Evolutionary conservation across 2,113 vertebrate species (phyloP).

Genomic region (Cyanoderma ruficeps): DNA sequence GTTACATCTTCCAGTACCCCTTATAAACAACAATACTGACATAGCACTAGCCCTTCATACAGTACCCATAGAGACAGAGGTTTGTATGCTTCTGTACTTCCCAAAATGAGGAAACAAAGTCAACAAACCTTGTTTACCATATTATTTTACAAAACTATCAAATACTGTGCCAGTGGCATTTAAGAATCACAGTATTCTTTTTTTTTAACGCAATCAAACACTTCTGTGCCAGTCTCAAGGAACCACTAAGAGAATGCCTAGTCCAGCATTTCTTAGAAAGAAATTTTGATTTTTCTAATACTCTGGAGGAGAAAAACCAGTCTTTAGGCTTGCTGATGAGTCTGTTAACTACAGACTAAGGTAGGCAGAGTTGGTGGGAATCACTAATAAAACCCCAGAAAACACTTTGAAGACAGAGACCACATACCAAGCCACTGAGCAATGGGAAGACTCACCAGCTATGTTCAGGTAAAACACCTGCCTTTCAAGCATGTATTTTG

Average conservation of each 20-base stretch:
- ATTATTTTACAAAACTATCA: not conserved
- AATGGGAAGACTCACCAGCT: not conserved
- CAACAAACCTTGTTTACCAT: not conserved
- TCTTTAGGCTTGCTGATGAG: not conserved
- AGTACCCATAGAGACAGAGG: not conserved
- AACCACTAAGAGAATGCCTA: not conserved
- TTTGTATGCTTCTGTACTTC: not conserved
- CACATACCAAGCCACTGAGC: not conserved
- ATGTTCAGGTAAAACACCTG: not conserved
- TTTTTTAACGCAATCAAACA: not conserved
- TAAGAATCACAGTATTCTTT: not conserved
- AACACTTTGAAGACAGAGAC: not conserved
- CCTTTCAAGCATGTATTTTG: not conserved
- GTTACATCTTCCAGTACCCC: not conserved
- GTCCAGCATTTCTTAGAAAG: not conserved
- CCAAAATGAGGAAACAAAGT: not conserved
- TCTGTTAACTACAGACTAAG: not conserved
- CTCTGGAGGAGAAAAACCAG: not conserved
- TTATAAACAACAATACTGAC: not conserved
- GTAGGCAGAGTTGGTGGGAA: not conserved
- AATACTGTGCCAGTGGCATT: not conserved
- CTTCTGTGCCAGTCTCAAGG: not conserved
- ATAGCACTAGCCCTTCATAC: not conserved
- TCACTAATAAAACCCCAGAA: not conserved
- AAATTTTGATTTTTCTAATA: not conserved